Base-by-base conservation (phyloP, 2,113 vertebrate genomes). In the Nematolebias whitei region DNA sequence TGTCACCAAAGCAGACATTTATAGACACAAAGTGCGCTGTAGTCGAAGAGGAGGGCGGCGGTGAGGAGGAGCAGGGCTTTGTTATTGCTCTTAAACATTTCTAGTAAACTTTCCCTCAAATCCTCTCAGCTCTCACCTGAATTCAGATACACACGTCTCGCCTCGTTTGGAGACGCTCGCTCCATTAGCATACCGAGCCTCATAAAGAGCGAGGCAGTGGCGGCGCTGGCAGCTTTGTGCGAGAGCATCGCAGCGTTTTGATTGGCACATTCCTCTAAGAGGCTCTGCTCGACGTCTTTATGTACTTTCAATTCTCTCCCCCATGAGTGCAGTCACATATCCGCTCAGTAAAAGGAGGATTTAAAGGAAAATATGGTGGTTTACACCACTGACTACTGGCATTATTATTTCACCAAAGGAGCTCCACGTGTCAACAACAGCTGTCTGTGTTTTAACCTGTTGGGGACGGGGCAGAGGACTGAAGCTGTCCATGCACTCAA, bases 1-100 rank as follows among this genome's bases (percentile, higher is more conserved):
- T 50, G 68, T 71, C 71, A 73, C 68, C 45, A 49, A 56, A 68
- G 14, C 50, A 23, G 20, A 53, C 62, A 23, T 79, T 68, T 68
- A 76, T 50, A 78, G 62, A 58, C 51, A 48, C 41, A 53, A n/a
- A 45, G 64, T 51, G 54, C 76, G 58, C 54, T 38, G n/a, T n/a
- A n/a, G n/a, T n/a, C n/a, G n/a, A n/a, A n/a, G n/a, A n/a, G n/a
- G n/a, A n/a, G n/a, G n/a, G n/a, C n/a, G n/a, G n/a, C 4, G 0
- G 15, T 10, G n/a, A 32, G 23, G 7, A 16, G 3, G 14, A 32
- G 11, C n/a, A 0, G 38, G 35, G 4, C 19, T 32, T 38, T 10
- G 20, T 43, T 1, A 56, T 47, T 65, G 47, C 38, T 67, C 61
- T 57, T 79, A 60, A 69, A 66, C 50, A 14, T 29, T 18, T 23